phyloP scores from a whole-genome alignment of 2,888 invertebrate species.

The Cryptocephalus moraei region DNA sequence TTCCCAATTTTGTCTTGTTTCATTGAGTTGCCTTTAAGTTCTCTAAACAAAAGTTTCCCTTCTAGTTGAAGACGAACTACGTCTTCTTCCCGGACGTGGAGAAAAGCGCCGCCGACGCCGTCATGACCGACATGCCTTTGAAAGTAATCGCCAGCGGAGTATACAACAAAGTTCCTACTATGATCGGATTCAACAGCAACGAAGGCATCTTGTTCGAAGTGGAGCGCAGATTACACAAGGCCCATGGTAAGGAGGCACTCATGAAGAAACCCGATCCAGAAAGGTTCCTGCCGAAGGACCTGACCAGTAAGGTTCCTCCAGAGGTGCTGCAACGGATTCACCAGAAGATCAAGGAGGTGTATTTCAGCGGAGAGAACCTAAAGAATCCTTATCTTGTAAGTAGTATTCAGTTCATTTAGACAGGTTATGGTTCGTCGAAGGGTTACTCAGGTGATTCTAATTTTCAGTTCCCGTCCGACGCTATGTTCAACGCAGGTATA shows the following conservation, averaged over 20 bases:
- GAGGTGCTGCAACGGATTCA: neutral
- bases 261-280: no score
- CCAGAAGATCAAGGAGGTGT: neutral
- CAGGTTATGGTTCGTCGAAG: no score
- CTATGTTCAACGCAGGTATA: slow-evolving; percentile 4
- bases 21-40: no score
- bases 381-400: slow-evolving; percentile 4
- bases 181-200: slow-evolving; percentile 28
- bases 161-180: slow-evolving; percentile 30
- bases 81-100: no score
- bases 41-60: no score
- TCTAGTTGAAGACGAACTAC: no score
- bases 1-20: no score
- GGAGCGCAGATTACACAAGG: neutral
- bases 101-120: neutral
- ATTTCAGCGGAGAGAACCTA: slow-evolving; percentile 3
- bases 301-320: no score
- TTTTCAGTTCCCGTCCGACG: slow-evolving; percentile 5
- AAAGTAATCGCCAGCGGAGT: slow-evolving; percentile 3
- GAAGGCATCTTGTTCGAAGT: slow-evolving; percentile 24
- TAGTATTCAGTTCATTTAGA: no score
- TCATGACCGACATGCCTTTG: slow-evolving; percentile 1
- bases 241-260: neutral
- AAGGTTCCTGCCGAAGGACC: no score
- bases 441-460: neutral